These are phyloP conservation scores for Yponomeuta plumbellus DNA, from an alignment of 2,888 invertebrate genomes.

Conservation along the genomic window DNA sequence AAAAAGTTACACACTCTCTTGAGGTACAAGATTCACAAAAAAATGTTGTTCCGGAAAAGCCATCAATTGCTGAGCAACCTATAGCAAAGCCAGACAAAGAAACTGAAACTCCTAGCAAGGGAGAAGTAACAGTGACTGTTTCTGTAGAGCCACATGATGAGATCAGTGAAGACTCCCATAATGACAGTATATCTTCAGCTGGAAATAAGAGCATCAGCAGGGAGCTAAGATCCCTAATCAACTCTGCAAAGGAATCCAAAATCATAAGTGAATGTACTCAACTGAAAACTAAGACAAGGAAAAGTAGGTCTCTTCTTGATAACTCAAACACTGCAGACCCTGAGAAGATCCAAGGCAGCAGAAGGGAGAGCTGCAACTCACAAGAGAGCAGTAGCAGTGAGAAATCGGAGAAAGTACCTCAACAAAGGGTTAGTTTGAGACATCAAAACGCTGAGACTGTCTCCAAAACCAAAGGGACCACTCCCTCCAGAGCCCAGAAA, in stretches of 20 bases:
- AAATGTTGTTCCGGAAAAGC: conserved; percentile 18
- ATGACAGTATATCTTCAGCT: conserved; percentile 25
- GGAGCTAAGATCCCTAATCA: conserved; percentile 79
- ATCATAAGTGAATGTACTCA: conserved; percentile 77
- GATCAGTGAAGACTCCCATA: conserved; percentile 47
- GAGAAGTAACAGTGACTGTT: conserved; percentile 13
- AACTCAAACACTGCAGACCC: conserved; percentile 54
- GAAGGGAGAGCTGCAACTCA: conserved; percentile 54
- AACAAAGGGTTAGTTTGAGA: conserved; percentile 71
- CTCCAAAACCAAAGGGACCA: conserved; percentile 76
- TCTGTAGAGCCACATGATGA: conserved; percentile 32
- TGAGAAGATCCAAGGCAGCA: conserved; percentile 43
- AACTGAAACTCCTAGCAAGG: conserved; percentile 18
- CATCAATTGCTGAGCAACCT: neutral
- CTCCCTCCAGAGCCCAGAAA: conserved; percentile 55
- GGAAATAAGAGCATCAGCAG: conserved; percentile 64
- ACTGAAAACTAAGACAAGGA: conserved; percentile 44
- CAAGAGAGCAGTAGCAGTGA: conserved; percentile 57
- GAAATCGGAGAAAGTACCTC: conserved; percentile 46
- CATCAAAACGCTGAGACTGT: conserved; percentile 80
- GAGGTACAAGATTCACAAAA: neutral
- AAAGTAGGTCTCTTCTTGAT: conserved; percentile 63
- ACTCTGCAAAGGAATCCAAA: conserved; percentile 81
- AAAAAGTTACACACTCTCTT: neutral
- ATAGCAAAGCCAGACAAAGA: conserved; percentile 20